A percentile compares a stretch with the other conserved stretches of the same genome.
These are phyloP conservation scores for Criorhina ranunculi DNA, from an alignment of 2,888 invertebrate genomes.

Conservation along the genomic window DNA sequence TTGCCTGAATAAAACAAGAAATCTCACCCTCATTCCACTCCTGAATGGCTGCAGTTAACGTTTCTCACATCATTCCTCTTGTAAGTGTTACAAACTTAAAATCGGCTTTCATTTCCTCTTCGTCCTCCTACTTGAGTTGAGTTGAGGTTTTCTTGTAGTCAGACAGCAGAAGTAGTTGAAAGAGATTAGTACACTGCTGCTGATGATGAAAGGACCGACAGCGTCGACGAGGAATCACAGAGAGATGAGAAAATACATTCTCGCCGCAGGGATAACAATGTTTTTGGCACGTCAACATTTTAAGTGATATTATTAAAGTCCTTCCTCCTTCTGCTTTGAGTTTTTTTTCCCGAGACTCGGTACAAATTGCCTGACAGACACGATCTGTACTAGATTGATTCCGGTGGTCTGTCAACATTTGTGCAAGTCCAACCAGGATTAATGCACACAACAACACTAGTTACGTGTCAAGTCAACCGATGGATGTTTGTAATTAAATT, in stretches of 20 bases:
- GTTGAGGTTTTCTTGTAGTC: slow-evolving; percentile 39
- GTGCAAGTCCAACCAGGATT: slow-evolving; percentile 1
- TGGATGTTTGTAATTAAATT: slow-evolving; percentile 64
- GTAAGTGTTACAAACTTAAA: slow-evolving; percentile 33
- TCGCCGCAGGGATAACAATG: slow-evolving; percentile 37
- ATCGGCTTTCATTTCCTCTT: slow-evolving; percentile 21
- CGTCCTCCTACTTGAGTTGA: neutral
- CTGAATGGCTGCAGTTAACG: slow-evolving; percentile 32
- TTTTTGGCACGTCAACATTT: slow-evolving; percentile 63
- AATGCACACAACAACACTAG: neutral
- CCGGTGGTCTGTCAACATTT: slow-evolving; percentile 18
- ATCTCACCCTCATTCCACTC: neutral
- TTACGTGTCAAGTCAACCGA: neutral
- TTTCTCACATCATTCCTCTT: slow-evolving; percentile 10
- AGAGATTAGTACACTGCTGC: slow-evolving; percentile 49
- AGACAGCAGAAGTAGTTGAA: slow-evolving; percentile 26
- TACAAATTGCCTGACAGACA: slow-evolving; percentile 12
- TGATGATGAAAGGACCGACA: slow-evolving; percentile 48
- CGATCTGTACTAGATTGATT: neutral
- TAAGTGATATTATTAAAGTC: slow-evolving; percentile 50
- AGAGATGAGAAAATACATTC: slow-evolving; percentile 25
- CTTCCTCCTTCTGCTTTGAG: neutral
- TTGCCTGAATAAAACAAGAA: slow-evolving; percentile 19
- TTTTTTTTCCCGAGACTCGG: neutral
- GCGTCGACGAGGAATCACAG: slow-evolving; percentile 41